Base-by-base conservation (phyloP, 1,140 invertebrate genomes). In the Euura lappo region DNA sequence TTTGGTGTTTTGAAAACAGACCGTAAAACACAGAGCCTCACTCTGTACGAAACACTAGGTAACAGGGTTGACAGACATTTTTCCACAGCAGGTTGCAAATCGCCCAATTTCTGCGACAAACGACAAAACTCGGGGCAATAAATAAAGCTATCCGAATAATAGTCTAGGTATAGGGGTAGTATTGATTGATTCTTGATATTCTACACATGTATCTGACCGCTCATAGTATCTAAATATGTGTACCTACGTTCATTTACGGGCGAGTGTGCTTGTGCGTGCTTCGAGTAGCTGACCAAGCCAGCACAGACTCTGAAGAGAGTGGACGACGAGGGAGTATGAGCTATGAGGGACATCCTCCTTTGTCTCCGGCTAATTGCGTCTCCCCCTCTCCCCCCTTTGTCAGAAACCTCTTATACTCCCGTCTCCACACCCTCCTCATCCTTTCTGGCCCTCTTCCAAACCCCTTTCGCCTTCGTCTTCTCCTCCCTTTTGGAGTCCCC, bases 201-300 rank as follows among this genome's bases (percentile, higher is more conserved):
- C 28, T 28, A 28, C 28, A 28, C 28, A 28, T 28, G 28, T 28
- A 28, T 28, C 28, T 28, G 28, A 28, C 28, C 28, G 28, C 28
- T 28, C 28, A 28, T 28, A 28, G 28, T 28, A 28, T 28, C 28
- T 28, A 28, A 28, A 28, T 28, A 28, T 28, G 28, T 28, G 28
- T 28, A 28, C 28, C 28, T 8, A 60, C 51, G 51, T 60, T 60
- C 10, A 60, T 60, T 60, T 60, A 6, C 3, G 8, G 3, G 51
- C 4, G 51, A 4, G 51, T 60, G 51, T 60, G 51, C 13, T 8
- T n/a, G 13, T n/a, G 51, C 13, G 51, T 60, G 6, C 13, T 60
- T 60, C 13, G 51, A 60, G 51, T 60, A 60, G 51, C 51, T 60
- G 51, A 60, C 51, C 51, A 60, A 60, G 13, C 51, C 51, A 60